Base-by-base conservation (phyloP, 2,888 invertebrate genomes). In the Lumbricus terrestris region DNA sequence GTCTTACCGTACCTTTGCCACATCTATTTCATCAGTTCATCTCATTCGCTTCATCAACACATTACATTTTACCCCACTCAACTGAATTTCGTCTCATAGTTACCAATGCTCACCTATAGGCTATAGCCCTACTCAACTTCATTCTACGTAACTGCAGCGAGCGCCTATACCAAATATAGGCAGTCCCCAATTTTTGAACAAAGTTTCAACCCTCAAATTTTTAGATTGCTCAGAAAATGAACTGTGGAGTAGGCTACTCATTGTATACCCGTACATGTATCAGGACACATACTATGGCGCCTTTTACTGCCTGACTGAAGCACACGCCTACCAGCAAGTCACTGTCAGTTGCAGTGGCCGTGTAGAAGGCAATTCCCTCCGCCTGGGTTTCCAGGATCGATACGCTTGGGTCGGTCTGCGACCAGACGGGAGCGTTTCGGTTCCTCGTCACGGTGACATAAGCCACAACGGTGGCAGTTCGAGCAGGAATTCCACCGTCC, bases 401-500 rank as follows among this genome's bases (percentile, higher is more conserved):
- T n/a, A 82, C 85, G 18, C 83, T 37, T 83, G 92, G 91, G 83
- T 54, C 90, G 18, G 85, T 83, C 90, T 91, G 91, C 11, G 88
- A 54, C 92, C 92, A 92, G 18, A 88, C 82, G 5, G 94, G 94
- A 16, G 92, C 88, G 13, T 91, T 91, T 91, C 93, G 93, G 92
- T 94, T 94, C 38, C 93, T 92, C 34, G 92, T 91, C 15, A 94
- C 93, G 4, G 91, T 92, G 47, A 94, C 93, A 54, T 90, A 90
- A 15, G 92, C 92, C 37, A 92, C 91, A 33, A 90, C 92, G 34
- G 91, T 92, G 42, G 92, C 92, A 69, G 90, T 90, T 33, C 91
- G 91, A 18, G 93, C 92, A 89, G 94, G 93, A 33, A 90, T 92
- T 38, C 94, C 94, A 23, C 92, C 92, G 91, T 94, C 94, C 89